These are phyloP conservation scores for Formicarius rufipectus DNA, from an alignment of 2,113 vertebrate species.

Conservation along the genomic window DNA sequence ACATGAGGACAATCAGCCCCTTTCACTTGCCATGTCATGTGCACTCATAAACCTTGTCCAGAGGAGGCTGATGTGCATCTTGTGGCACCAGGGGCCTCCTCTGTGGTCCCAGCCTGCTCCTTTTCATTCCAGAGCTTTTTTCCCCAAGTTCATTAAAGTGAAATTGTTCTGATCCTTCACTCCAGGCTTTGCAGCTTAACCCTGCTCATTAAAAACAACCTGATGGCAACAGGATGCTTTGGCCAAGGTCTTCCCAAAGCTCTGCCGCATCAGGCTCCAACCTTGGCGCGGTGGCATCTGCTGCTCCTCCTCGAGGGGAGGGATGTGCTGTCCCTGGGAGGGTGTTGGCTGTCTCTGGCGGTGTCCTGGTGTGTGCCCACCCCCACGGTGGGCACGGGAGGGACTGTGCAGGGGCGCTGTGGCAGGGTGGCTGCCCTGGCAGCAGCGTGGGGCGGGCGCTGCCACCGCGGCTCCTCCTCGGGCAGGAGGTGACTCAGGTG, in stretches of 20 bases:
- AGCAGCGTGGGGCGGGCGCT: not conserved
- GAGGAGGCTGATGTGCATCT: not conserved
- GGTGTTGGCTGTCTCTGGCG: not conserved
- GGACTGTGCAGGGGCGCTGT: fast-evolving
- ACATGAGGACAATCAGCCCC: not conserved
- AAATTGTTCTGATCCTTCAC: not conserved
- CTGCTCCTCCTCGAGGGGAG: not conserved
- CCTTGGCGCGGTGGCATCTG: not conserved
- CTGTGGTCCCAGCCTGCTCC: fast-evolving
- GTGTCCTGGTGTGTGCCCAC: not conserved
- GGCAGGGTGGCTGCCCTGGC: not conserved
- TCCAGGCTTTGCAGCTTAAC: not conserved
- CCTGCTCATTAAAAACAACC: not conserved
- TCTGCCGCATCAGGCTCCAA: fast-evolving
- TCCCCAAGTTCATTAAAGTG: not conserved
- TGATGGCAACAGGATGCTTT: not conserved
- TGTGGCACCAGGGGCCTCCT: not conserved
- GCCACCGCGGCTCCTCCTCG: not conserved
- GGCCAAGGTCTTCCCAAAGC: not conserved
- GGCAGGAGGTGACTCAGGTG: constrained; percentile 62
- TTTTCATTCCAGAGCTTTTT: not conserved
- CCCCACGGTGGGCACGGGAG: fast-evolving
- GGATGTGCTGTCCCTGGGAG: not conserved
- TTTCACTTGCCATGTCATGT: not conserved
- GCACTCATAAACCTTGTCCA: not conserved